Conservation (phyloP, 2,113 vertebrate genomes). For the Semnornis frantzii region DNA sequence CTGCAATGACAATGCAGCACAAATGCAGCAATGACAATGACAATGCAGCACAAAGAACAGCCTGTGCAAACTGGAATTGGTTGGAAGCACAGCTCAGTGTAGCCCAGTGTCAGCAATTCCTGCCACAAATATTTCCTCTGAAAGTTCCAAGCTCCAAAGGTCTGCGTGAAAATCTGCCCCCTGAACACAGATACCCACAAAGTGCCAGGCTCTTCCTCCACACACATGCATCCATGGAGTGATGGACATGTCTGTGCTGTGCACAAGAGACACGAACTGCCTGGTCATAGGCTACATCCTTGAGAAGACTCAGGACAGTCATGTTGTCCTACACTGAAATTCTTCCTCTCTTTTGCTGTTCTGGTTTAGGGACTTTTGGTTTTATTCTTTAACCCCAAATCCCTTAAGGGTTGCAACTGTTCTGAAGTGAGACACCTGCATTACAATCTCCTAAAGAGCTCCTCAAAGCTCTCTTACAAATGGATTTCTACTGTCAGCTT, state of each 20-base stretch:
- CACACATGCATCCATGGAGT: background rate
- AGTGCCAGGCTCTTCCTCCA: background rate
- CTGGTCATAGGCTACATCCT: no score
- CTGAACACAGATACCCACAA: background rate
- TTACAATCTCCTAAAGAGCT: background rate
- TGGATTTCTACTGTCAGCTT: background rate
- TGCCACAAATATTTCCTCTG: background rate
- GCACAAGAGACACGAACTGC: background rate
- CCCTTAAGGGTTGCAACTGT: no score
- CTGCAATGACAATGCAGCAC: background rate
- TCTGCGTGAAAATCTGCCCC: background rate
- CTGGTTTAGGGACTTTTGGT: no score
- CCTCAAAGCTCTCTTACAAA: background rate
- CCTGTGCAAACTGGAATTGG: background rate
- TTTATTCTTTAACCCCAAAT: no score
- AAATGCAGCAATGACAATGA: no score
- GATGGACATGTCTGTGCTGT: background rate
- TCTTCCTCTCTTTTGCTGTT: no score
- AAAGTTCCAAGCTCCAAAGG: background rate
- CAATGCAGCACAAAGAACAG: background rate
- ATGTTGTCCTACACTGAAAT: no score
- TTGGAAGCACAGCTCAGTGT: background rate
- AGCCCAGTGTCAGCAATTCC: background rate
- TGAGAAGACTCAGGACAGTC: no score
- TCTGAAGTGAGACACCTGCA: no score